Base-by-base conservation (phyloP, 1,140 invertebrate species). In the Parapsyche elsis region DNA sequence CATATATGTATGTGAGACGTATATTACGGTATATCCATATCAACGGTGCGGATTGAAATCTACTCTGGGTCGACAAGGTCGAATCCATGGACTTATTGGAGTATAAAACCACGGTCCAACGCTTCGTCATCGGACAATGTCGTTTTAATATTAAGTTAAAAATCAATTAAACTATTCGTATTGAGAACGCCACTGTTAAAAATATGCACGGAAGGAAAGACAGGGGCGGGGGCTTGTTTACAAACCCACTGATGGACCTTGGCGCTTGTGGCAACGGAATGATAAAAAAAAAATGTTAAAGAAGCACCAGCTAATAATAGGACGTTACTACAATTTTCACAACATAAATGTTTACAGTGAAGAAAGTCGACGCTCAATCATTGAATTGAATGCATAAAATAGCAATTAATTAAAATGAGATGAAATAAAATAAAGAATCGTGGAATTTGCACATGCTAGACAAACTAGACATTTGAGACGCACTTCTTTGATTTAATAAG, bases 21-120 rank as follows among this genome's bases (percentile, higher is more conserved):
- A 16, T 5, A 24, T 45, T 23, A 38, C 71, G 79, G 71, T 44
- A 49, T 81, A 74, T 81, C 76, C 67, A 81, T 79, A 57, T 76
- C 77, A 70, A 30, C 67, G 9, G 71, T 9, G 45, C 53, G 64
- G 59, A 77, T 78, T 78, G 77, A 83, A 83, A 67, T 73, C 78
- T 26, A 81, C 78, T 81, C 82, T 70, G 38, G 38, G 53, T 59
- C 21, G 44, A 14, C 82, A 81, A 83, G 82, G 82, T 79, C 80
- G 71, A 23, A 80, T 74, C 67, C 24, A 78, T 78, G 75, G 53
- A 61, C 44, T 83, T 83, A 83, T 83, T 81, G 78, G 82, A 83
- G 82, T 83, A 80, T 79, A 64, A 83, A 81, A 78, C 57, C 78
- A 61, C 80, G 80, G 77, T 80, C 78, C 78, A 71, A 61, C 53